These are phyloP conservation scores for Herminia tarsipennalis DNA, from an alignment of 2,888 invertebrate genomes.

Conservation along the genomic window DNA sequence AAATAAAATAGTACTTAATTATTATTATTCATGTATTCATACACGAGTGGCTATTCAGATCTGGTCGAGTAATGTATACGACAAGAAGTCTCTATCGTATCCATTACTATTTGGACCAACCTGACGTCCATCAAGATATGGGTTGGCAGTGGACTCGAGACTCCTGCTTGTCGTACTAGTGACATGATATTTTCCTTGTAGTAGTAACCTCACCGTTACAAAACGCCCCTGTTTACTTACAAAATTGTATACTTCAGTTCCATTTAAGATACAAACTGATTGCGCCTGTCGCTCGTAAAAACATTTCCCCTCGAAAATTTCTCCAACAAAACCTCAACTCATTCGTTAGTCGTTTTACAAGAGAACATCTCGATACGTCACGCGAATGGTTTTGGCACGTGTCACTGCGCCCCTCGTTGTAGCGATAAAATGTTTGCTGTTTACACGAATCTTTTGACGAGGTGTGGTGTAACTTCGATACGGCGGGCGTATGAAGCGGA, in stretches of 20 bases:
- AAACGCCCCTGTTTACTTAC: not conserved
- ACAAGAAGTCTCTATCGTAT: too few species aligned
- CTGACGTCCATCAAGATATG: too few species aligned
- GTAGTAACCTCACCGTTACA: not conserved
- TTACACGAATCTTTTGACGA: constrained; percentile 58
- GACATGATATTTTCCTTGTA: too few species aligned
- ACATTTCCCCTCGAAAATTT: constrained; percentile 35
- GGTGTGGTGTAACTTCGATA: constrained; percentile 24
- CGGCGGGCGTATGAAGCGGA: constrained; percentile 18
- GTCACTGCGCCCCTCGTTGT: constrained; percentile 54
- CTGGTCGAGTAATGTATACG: too few species aligned
- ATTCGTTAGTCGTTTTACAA: constrained; percentile 70
- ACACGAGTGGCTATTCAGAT: too few species aligned
- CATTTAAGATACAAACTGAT: constrained; percentile 32
- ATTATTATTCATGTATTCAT: too few species aligned
- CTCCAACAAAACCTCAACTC: constrained; percentile 57
- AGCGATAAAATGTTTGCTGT: constrained; percentile 67
- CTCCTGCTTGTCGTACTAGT: too few species aligned
- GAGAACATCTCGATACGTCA: constrained; percentile 65
- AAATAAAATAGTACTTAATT: too few species aligned
- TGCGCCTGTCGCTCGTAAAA: constrained; percentile 37
- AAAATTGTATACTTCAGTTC: constrained; percentile 6
- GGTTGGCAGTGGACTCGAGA: too few species aligned
- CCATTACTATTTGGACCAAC: too few species aligned
- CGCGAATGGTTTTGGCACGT: constrained; percentile 74